Percentiles rank a stretch among this genome's conserved stretches.
phyloP scores from a whole-genome alignment of 2,797 vertebrate genomes.

The Mormyrus hasselquistii region DNA sequence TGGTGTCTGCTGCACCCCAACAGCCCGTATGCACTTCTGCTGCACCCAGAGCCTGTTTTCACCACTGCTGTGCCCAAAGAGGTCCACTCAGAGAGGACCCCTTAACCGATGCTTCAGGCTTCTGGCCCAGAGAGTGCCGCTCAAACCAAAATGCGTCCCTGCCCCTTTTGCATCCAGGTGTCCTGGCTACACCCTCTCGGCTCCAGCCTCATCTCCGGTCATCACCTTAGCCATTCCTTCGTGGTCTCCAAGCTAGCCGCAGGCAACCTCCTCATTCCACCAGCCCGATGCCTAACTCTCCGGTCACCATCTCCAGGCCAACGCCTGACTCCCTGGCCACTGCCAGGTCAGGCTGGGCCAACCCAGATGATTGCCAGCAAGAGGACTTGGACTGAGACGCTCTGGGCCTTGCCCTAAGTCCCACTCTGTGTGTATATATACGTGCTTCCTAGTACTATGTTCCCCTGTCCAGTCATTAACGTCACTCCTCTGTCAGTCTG shows the following conservation, averaged over 20 bases:
- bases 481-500: background rate
- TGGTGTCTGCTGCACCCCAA: background rate
- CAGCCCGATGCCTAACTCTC: background rate
- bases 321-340: background rate
- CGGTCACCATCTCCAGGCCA: no score
- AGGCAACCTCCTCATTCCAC: background rate
- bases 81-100: background rate
- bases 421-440: background rate
- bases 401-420: background rate
- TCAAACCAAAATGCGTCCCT: background rate
- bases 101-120: background rate
- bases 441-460: background rate
- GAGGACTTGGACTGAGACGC: background rate
- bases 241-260: background rate
- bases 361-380: background rate
- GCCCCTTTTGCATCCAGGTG: background rate
- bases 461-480: background rate
- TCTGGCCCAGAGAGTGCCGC: background rate
- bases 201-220: background rate
- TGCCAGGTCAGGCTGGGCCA: background rate
- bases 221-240: background rate
- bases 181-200: background rate
- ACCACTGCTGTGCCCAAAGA: background rate
- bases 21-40: background rate
- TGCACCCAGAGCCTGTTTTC: background rate